A percentile compares a stretch with the other conserved stretches of the same genome.
phyloP scores from a whole-genome alignment of 92 coral and sea anemone genomes.

The Ricordea florida region DNA sequence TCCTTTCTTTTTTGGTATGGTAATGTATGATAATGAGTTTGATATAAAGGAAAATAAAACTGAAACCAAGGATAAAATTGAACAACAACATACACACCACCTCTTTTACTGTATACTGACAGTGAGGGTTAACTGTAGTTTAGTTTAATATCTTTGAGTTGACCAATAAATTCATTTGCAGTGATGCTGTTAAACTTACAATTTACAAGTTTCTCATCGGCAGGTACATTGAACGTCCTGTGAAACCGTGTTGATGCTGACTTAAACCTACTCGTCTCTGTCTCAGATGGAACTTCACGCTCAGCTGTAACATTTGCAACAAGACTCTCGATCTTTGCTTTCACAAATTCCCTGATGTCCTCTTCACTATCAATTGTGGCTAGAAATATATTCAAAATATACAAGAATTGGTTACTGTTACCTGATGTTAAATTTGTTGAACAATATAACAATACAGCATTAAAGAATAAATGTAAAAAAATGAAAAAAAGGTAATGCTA shows the following conservation, averaged over 20 bases:
- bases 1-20: too few relatives aligned
- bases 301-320: constrained; percentile 83
- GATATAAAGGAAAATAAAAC: too few relatives aligned
- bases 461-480: not conserved
- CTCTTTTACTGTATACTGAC: too few relatives aligned
- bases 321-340: constrained; percentile 96
- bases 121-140: too few relatives aligned
- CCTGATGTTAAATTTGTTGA: too few relatives aligned
- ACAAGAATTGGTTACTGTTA: too few relatives aligned
- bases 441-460: not conserved
- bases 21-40: too few relatives aligned
- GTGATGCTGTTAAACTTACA: constrained; percentile 62
- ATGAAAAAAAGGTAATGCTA: not conserved
- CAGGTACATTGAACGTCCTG: constrained; percentile 86
- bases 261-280: constrained; percentile 85
- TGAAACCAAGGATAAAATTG: too few relatives aligned
- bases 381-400: too few relatives aligned
- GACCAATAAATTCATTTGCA: too few relatives aligned
- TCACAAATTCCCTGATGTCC: constrained; percentile 94
- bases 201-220: constrained; percentile 92
- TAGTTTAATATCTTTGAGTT: too few relatives aligned
- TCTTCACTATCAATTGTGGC: constrained; percentile 93
- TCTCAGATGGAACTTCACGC: constrained; percentile 62
- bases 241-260: constrained; percentile 88
- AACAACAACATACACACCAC: too few relatives aligned